Conservation (phyloP, 1,140 invertebrate genomes). For the Hypothenemus hampei region DNA sequence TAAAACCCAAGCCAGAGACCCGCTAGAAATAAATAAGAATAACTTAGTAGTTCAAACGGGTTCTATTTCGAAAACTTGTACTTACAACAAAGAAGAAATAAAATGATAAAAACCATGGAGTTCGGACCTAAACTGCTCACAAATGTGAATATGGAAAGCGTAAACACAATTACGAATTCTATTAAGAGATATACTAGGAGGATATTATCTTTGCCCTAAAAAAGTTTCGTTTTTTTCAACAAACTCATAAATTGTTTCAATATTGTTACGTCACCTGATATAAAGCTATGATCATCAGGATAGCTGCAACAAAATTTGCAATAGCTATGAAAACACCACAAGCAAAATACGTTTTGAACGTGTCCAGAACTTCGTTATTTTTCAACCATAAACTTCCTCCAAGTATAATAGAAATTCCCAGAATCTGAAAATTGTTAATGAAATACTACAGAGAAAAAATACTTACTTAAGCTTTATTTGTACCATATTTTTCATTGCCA, state of each 20-base stretch:
- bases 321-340: constrained; percentile 17
- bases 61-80: neutral
- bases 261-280: constrained; percentile 4
- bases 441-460: constrained; percentile 7
- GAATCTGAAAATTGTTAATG: constrained; percentile 10
- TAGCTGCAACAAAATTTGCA: constrained; percentile 14
- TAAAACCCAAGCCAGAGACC: constrained; percentile 16
- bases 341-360: constrained; percentile 19
- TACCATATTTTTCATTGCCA: constrained; percentile 13
- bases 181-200: constrained; percentile 16
- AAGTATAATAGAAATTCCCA: constrained; percentile 17
- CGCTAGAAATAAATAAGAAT: constrained; percentile 6
- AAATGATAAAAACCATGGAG: neutral
- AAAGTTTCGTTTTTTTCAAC: neutral
- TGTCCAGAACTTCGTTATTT: constrained; percentile 3
- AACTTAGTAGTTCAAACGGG: neutral
- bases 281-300: constrained; percentile 14
- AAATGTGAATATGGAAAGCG: constrained; percentile 15
- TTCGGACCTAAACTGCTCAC: constrained; percentile 9
- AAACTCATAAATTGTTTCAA: neutral
- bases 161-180: constrained; percentile 18
- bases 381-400: constrained; percentile 15
- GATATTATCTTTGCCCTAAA: constrained; percentile 23
- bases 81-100: constrained; percentile 17
- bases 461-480: neutral